Conservation (phyloP, 2,797 vertebrate species). For the Hemitrygon akajei region DNA sequence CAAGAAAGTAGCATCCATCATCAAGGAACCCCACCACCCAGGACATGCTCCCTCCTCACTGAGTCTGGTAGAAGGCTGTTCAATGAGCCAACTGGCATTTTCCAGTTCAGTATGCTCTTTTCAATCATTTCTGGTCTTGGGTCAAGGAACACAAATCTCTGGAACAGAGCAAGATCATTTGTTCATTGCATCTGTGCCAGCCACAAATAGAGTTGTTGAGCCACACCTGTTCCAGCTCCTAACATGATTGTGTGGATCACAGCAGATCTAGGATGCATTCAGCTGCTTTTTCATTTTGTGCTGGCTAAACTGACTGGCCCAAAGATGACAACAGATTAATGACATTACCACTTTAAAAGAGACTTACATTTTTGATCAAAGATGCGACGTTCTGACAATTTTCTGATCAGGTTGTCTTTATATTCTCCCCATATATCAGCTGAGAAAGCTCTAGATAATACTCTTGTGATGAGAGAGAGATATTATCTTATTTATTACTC, state of each 20-base stretch:
- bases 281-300: not conserved
- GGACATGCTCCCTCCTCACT: no score
- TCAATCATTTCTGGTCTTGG: not conserved
- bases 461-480: not conserved
- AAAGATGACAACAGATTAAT: not conserved
- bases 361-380: not conserved
- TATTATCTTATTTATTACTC: not conserved
- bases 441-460: not conserved
- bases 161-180: no score
- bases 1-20: no score
- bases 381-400: not conserved
- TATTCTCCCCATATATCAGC: not conserved
- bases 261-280: no score
- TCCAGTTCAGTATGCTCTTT: not conserved
- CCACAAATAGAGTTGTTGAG: no score
- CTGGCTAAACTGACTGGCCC: not conserved
- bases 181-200: no score
- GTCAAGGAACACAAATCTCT: not conserved
- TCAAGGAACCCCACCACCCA: no score
- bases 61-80: not conserved
- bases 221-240: no score
- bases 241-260: no score
- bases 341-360: not conserved
- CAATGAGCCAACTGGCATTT: not conserved
- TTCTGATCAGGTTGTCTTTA: not conserved